Percentiles rank a stretch among this genome's conserved stretches.
Evolutionary conservation across 2,113 vertebrate species (phyloP).

Genomic region (Pitta sordida): DNA sequence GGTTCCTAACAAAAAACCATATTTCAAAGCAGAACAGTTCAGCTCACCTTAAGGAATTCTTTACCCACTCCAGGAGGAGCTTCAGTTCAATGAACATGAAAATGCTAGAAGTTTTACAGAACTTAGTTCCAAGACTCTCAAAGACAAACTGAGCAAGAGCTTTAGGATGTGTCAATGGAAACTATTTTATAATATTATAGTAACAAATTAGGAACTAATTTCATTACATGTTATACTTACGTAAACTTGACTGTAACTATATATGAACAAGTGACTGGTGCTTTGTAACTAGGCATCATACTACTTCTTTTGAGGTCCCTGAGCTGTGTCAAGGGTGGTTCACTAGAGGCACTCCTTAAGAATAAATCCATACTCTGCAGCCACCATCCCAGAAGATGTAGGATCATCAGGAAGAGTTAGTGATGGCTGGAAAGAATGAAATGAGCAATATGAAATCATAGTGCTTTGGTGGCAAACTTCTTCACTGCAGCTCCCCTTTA

Average conservation of each 20-base stretch:
- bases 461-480: neutral
- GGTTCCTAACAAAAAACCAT: neutral
- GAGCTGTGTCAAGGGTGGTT: neutral
- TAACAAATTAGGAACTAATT: neutral
- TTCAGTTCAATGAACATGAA: neutral
- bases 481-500: neutral
- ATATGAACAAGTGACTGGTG: accelerated
- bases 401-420: neutral
- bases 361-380: neutral
- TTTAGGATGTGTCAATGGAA: neutral
- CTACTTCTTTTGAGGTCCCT: neutral
- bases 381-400: neutral
- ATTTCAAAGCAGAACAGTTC: neutral
- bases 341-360: neutral
- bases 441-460: accelerated
- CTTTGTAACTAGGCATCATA: neutral
- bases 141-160: neutral
- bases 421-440: neutral
- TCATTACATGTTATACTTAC: neutral
- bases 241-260: neutral
- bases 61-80: neutral
- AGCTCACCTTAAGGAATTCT: constrained; percentile 4
- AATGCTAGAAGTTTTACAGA: neutral
- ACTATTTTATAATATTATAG: neutral
- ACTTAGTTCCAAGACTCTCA: neutral